phyloP scores from a whole-genome alignment of 2,113 vertebrate genomes.

The Hydrochoerus hydrochaeris region DNA sequence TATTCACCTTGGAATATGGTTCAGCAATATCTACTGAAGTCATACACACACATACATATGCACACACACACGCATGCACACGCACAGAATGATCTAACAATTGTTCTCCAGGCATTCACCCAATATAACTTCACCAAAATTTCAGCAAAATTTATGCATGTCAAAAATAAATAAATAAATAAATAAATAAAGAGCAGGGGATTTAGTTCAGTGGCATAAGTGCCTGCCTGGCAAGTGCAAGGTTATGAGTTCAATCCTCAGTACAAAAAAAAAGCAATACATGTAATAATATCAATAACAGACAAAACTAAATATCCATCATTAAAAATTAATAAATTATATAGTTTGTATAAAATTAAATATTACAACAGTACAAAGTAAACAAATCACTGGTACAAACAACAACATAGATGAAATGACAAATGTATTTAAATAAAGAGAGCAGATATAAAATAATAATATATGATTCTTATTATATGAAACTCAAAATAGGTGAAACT shows the following conservation, averaged over 20 bases:
- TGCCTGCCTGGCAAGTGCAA: no score
- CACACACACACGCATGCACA: background rate
- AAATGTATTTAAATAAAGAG: background rate
- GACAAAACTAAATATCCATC: background rate
- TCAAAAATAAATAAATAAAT: background rate
- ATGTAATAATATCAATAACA: background rate
- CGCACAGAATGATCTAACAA: background rate
- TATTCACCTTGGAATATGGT: background rate
- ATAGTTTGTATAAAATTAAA: background rate
- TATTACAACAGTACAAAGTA: background rate
- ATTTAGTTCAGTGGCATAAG: no score
- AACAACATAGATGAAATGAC: background rate
- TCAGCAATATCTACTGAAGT: background rate
- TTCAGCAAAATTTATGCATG: background rate
- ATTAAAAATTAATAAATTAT: background rate
- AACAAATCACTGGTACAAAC: background rate
- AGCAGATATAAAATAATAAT: background rate
- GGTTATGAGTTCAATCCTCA: no score
- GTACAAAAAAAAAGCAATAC: background rate
- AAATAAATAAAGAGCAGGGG: no score
- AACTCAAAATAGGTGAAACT: background rate
- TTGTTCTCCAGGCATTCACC: background rate
- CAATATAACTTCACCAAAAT: background rate
- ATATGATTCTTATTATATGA: background rate
- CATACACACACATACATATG: background rate